Evolutionary conservation across 2,113 vertebrate genomes (phyloP).

Genomic region (Sebastes schlegelii): DNA sequence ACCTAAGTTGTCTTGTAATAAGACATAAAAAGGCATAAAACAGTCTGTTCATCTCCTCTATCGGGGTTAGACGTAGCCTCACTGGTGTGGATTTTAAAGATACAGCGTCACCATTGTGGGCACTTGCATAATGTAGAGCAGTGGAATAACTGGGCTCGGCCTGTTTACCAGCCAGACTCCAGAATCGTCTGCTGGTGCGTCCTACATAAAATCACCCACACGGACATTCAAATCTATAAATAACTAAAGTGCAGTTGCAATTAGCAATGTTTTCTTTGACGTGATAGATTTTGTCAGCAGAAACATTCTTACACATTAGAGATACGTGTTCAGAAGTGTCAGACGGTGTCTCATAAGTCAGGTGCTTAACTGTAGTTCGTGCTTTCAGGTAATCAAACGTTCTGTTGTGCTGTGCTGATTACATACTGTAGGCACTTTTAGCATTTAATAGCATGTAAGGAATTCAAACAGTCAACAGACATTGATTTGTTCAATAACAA

Average conservation of each 20-base stretch:
- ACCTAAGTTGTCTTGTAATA: not conserved
- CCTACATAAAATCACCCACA: slow-evolving; percentile 54
- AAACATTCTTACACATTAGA: not conserved
- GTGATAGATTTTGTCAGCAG: slow-evolving; percentile 21
- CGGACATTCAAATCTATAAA: slow-evolving; percentile 45
- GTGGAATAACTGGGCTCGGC: slow-evolving; percentile 37
- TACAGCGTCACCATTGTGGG: slow-evolving; percentile 1
- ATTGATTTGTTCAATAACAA: not conserved
- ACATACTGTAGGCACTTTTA: not conserved
- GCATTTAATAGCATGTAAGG: not conserved
- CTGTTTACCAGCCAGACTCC: slow-evolving; percentile 48
- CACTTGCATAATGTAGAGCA: slow-evolving; percentile 36
- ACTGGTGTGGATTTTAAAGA: slow-evolving; percentile 19
- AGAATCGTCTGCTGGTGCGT: slow-evolving; percentile 50
- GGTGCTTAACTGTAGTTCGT: not conserved
- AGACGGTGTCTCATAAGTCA: not conserved
- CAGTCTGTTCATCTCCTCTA: not conserved
- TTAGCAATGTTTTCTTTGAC: slow-evolving; percentile 11
- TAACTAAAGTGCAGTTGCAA: slow-evolving; percentile 33
- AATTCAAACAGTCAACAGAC: not conserved
- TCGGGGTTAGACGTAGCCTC: slow-evolving; percentile 2
- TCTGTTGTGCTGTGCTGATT: not conserved
- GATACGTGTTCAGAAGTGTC: not conserved
- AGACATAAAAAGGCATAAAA: not conserved
- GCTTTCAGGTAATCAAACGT: not conserved